These are phyloP conservation scores for Amphipyra berbera DNA, from an alignment of 2,888 invertebrate species.

Conservation along the genomic window DNA sequence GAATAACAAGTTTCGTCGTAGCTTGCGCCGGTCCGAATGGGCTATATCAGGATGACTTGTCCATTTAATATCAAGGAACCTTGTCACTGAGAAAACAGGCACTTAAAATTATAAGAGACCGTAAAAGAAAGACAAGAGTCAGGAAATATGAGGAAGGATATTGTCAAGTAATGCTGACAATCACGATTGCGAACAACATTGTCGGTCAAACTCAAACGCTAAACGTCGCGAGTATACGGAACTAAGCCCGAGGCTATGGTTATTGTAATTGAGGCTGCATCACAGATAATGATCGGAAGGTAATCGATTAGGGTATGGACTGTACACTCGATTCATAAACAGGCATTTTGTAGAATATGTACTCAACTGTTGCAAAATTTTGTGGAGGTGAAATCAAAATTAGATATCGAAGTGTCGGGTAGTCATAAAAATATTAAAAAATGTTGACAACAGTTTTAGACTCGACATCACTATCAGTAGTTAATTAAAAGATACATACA, in stretches of 20 bases:
- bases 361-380: no score
- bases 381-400: neutral
- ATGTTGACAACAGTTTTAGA: neutral
- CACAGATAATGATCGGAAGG: slow-evolving; percentile 72
- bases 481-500: no score
- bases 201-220: slow-evolving; percentile 56
- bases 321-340: slow-evolving; percentile 11
- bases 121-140: slow-evolving; percentile 35
- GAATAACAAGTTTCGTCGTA: no score
- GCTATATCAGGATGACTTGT: no score
- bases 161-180: slow-evolving; percentile 34
- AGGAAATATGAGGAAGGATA: slow-evolving; percentile 44
- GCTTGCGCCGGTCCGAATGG: no score
- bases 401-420: no score
- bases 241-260: slow-evolving; percentile 73
- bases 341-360: no score
- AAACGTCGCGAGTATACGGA: slow-evolving; percentile 69
- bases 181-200: slow-evolving; percentile 44
- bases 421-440: no score
- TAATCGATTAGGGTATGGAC: slow-evolving; percentile 70
- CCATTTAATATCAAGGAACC: no score
- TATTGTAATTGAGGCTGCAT: slow-evolving; percentile 69
- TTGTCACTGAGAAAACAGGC: no score
- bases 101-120: neutral
- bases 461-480: no score